Evolutionary conservation across 30 jellyfish, hydroid and myxozoan genomes (phyloP).

Genomic region (Hydractinia echinata): DNA sequence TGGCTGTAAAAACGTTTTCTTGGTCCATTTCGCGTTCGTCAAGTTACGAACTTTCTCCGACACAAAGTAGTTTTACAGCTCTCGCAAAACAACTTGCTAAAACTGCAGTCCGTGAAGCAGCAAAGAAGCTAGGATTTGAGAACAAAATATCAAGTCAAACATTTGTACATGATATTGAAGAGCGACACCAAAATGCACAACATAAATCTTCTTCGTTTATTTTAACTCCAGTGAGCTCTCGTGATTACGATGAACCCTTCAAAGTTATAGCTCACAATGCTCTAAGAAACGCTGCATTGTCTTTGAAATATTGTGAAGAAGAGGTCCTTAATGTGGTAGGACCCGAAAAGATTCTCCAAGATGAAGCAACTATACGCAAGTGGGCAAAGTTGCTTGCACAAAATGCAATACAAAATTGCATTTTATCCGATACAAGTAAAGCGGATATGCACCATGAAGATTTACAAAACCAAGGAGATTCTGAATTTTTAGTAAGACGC

Average conservation of each 20-base stretch:
- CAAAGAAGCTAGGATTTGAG: constrained; percentile 6
- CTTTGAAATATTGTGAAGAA: constrained; percentile 46
- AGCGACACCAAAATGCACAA: neutral
- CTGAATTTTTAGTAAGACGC: no score
- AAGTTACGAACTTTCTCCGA: neutral
- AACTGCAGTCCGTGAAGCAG: constrained; percentile 7
- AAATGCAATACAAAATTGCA: no score
- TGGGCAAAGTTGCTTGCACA: neutral
- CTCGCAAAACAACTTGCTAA: neutral
- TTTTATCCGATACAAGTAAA: no score
- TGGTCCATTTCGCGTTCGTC: neutral
- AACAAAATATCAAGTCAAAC: neutral
- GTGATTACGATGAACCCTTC: constrained; percentile 14
- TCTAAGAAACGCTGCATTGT: constrained; percentile 35
- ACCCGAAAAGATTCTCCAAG: neutral
- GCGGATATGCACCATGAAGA: no score
- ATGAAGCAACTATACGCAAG: neutral
- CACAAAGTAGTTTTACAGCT: neutral
- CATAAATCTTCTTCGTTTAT: neutral
- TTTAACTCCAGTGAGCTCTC: neutral
- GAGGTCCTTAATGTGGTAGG: constrained; percentile 4
- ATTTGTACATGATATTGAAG: neutral
- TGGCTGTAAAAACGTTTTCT: neutral
- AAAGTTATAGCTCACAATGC: constrained; percentile 44
- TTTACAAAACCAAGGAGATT: no score